Base-by-base conservation (phyloP, 2,113 vertebrate species). In the Shinisaurus crocodilurus region DNA sequence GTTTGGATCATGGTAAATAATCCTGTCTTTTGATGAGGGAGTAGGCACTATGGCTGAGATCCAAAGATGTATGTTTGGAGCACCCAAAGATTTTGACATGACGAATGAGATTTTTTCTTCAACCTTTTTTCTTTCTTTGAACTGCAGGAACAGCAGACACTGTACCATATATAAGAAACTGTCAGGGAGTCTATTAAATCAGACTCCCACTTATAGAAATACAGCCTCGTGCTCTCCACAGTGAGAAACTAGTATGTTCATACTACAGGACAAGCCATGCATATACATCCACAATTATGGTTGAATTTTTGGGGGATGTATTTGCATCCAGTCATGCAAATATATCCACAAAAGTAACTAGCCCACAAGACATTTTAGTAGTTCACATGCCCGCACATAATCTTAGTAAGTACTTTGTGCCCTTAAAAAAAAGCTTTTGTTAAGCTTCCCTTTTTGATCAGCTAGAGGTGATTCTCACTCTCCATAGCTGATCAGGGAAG, bases 161-260 rank as follows among this genome's bases (percentile, higher is more conserved):
- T 82, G 8, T 40, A 67, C 27, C 45, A 88, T 57, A 34, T 67
- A 77, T 18, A n/a, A 80, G 65, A 48, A 82, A 82, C n/a, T 88
- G 45, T 27, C 25, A 25, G 34, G 43, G 76, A 80, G 69, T 81
- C 69, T 81, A 67, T 67, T 50, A 76, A 65, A 32, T 65, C 76
- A 88, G 32, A 29, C 3, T 87, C 25, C 48, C 15, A 87, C 18
- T 77, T 60, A 87, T 32, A 87, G 87, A 88, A 57, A 80, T 63
- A 63, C n/a, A 81, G 29, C 48, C 37, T 88, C 72, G 23, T 40
- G 48, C 6, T 82, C 69, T 50, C n/a, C 65, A 50, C 32, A 85
- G 15, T 45, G 54, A 43, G 40, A 74, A 82, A 82, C 4, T 29
- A 32, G 25, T 54, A 54, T 37, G 25, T 27, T 82, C 63, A 40